Evolutionary conservation across 2,113 vertebrate species (phyloP).

Genomic region (Regulus satrapa): DNA sequence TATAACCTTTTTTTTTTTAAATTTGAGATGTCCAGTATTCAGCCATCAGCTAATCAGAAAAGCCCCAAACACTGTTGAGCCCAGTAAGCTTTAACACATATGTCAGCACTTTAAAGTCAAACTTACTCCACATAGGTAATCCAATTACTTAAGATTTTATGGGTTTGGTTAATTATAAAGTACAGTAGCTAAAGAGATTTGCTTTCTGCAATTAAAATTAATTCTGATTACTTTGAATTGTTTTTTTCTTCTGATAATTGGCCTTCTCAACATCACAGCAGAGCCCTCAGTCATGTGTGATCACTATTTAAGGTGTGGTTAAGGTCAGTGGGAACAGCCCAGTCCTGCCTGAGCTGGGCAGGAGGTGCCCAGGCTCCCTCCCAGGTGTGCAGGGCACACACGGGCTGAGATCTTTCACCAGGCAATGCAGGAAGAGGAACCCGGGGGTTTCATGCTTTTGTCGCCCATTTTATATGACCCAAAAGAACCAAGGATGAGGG

Average conservation of each 20-base stretch:
- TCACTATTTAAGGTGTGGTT: accelerated
- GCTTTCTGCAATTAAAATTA: constrained; percentile 2
- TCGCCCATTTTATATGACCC: not conserved
- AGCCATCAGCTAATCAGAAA: not conserved
- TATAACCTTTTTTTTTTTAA: not conserved
- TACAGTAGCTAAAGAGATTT: not conserved
- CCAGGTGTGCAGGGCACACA: accelerated
- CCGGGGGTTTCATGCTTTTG: accelerated
- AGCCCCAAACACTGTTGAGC: not conserved
- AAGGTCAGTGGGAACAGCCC: accelerated
- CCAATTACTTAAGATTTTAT: not conserved
- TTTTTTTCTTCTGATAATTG: not conserved
- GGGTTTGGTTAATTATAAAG: not conserved
- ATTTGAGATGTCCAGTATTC: not conserved
- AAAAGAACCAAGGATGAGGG: not conserved
- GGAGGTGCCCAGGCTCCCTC: accelerated
- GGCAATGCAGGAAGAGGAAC: not conserved
- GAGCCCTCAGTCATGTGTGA: not conserved
- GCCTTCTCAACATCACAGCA: not conserved
- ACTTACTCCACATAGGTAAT: not conserved
- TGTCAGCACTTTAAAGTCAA: not conserved
- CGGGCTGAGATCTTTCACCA: not conserved
- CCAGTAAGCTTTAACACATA: not conserved
- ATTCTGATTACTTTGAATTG: not conserved
- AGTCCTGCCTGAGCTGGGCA: not conserved